Base-by-base conservation (phyloP, 53 echinoderm and acorn worm genomes). In the Pentamera pediparva region DNA sequence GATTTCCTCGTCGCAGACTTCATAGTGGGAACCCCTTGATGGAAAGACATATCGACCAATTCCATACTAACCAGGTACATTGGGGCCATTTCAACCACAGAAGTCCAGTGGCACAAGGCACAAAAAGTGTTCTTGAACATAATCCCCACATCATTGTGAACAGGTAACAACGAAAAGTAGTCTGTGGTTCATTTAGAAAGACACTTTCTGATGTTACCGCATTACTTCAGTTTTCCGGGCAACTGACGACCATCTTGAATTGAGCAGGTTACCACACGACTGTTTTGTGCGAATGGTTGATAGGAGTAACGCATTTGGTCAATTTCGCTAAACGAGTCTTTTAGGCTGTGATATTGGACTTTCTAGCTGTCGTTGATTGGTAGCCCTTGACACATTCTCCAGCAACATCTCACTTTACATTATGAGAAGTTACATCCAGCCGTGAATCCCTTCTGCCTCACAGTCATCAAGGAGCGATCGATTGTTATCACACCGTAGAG, bases 71-170 rank as follows among this genome's bases (percentile, higher is more conserved):
- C 54, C 33, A 71, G 12, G 9, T 35, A 8, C 53, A 33, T 51
- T 34, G 53, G 53, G 32, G 35, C 32, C 52, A 53, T 52, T 2
- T 51, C 53, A 3, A 35, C 54, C 5, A 71, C 34, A 28, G 52
- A 29, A 31, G 35, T 33, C 1, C 35, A 35, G 20, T 71, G 51
- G 26, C 72, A 71, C 4, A 52, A 8, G n/a, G 72, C 72, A 11
- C 72, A 71, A 20, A 51, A 71, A 5, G 54, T 35, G 53, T 71
- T 71, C 35, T 53, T 71, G 20, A 71, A 71, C 20, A 71, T 35
- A 9, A 52, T 10, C 33, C 52, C 52, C 4, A 33, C 33, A 2
- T 32, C 22, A 53, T 52, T 48, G 21, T 71, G 72, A 5, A 71
- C 72, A 1, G 72, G 72, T n/a, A n/a, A n/a, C 17, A 71, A 29